Evolutionary conservation across 2,888 invertebrate genomes (phyloP).

Genomic region (Drosophila tanythrix): DNA sequence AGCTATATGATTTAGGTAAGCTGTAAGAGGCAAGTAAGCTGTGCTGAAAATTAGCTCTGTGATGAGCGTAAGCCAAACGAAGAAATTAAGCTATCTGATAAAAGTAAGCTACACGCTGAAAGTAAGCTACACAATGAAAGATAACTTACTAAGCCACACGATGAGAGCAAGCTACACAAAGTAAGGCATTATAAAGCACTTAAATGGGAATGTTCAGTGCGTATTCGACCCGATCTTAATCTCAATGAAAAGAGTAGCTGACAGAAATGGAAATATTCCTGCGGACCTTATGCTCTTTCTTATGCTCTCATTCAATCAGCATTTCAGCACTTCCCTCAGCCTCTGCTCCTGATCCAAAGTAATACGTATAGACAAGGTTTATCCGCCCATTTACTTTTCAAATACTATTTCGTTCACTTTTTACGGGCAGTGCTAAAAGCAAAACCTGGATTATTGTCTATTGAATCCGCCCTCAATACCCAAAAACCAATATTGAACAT

Average conservation of each 20-base stretch:
- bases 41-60: not conserved
- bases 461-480: conserved; percentile 1
- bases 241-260: not conserved
- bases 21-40: not conserved
- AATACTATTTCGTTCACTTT: not conserved
- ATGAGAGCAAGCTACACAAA: not conserved
- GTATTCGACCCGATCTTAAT: not conserved
- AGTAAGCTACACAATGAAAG: not conserved
- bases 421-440: not conserved
- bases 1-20: not conserved
- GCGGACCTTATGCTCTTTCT: not conserved
- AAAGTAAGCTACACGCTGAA: not conserved
- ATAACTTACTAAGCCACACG: not conserved
- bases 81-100: not conserved
- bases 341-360: not conserved
- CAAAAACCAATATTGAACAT: conserved; percentile 4
- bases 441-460: not conserved
- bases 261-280: not conserved
- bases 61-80: not conserved
- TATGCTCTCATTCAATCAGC: not conserved
- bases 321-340: not conserved
- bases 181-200: not conserved
- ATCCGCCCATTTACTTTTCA: not conserved
- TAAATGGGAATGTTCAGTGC: not conserved
- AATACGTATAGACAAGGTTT: not conserved